Evolutionary conservation across 1,140 invertebrate genomes (phyloP), one percentile per base, ranked within the genome.

Genomic region (Propsilocerus akamusi): DNA sequence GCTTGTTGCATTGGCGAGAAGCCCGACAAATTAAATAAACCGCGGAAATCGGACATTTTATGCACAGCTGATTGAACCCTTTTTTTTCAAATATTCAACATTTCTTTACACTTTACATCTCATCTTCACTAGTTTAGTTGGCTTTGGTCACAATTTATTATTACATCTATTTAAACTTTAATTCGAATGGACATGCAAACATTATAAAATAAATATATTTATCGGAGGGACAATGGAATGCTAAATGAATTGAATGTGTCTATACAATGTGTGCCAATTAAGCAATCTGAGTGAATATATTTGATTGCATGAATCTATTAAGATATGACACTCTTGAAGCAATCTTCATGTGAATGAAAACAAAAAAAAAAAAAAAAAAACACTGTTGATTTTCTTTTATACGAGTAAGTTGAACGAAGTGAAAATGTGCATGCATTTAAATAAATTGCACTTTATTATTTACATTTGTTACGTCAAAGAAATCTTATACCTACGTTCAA

Each of bases 1-100:
- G 62, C 63, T 50, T 64, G 68, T 63, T 72, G 66, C 61, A 57
- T 62, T 51, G 52, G 56, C 47, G 56, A 53, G 53, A 51, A 49
- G 46, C 24, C 26, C 25, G 25, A 47, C 26, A 28, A 47, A 47
- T 47, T 34, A 48, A 48, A 34, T 32, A 50, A 32, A n/a, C n/a
- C n/a, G 20, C 41, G 34, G 28, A 22, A 14, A 46, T 23, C 11
- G 26, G 26, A 48, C 25, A 51, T 22, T 37, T 51, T 48, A 47
- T 52, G 24, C 48, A 26, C 48, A 49, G 48, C 30, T 50, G 41
- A 26, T 50, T 25, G n/a, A n/a, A 17, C 23, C 32, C 26, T 25
- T 24, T 24, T 14, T 20, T 51, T 49, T 25, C 28, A 28, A 24
- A 23, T 26, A 47, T 25, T 47, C 25, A 22, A 17, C 24, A 20